Percentiles rank a stretch among this genome's conserved stretches.
These are phyloP conservation scores for Ailuropoda melanoleuca DNA, from an alignment of 2,113 vertebrate species.

Conservation along the genomic window DNA sequence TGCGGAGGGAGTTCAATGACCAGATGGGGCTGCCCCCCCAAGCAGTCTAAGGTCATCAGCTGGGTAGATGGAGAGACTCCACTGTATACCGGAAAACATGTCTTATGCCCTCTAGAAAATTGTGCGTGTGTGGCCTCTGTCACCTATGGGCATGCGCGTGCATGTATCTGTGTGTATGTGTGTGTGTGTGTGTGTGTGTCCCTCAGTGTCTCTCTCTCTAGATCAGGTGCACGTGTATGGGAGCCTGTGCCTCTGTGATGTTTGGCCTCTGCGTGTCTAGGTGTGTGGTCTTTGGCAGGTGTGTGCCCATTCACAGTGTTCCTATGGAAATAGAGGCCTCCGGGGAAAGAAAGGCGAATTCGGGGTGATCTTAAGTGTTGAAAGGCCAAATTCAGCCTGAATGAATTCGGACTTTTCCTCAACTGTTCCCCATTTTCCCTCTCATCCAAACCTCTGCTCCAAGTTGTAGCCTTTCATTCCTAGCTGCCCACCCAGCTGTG, in stretches of 20 bases:
- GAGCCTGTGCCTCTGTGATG: background rate
- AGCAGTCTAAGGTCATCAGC: background rate
- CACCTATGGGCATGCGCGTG: background rate
- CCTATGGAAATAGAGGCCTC: background rate
- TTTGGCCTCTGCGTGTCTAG: background rate
- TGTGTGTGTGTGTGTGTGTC: background rate
- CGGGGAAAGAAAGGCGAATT: background rate
- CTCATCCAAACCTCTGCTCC: background rate
- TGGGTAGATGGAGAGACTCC: background rate
- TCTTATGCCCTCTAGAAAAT: background rate
- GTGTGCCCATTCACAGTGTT: background rate
- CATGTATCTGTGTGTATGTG: background rate
- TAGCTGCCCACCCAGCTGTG: background rate
- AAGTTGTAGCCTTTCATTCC: background rate
- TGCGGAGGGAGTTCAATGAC: background rate
- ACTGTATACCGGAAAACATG: background rate
- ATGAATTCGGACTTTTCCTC: background rate
- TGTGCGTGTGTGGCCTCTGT: background rate
- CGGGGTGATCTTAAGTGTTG: background rate
- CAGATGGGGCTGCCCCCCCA: background rate
- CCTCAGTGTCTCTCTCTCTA: background rate
- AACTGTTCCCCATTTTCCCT: background rate
- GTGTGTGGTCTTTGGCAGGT: background rate
- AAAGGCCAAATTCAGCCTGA: background rate
- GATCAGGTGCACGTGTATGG: background rate